phyloP scores from a whole-genome alignment of 2,113 vertebrate species.

The Choloepus hoffmanni region DNA sequence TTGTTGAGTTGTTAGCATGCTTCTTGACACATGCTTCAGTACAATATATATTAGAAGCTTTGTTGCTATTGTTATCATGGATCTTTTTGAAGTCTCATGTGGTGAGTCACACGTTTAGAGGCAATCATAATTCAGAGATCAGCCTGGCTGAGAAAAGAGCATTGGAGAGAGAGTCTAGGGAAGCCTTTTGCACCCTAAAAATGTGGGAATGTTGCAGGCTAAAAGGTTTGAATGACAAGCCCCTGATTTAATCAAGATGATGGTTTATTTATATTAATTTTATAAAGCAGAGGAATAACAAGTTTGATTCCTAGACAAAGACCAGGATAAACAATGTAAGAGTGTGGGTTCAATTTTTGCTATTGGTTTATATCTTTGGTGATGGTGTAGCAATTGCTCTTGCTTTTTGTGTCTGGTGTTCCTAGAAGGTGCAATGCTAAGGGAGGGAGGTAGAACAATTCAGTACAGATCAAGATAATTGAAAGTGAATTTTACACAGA shows the following conservation, averaged over 20 bases:
- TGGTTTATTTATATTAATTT: not conserved
- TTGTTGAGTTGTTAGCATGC: not conserved
- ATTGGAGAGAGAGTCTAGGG: not conserved
- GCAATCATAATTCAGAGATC: not conserved
- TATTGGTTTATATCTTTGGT: not conserved
- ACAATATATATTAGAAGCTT: not conserved
- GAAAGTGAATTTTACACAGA: not conserved
- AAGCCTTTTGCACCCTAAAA: not conserved
- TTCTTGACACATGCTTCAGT: not conserved
- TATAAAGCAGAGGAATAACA: slow-evolving; percentile 14
- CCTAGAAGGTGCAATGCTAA: not conserved
- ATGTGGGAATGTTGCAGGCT: not conserved
- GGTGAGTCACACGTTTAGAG: not conserved
- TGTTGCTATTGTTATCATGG: not conserved
- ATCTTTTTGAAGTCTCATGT: not conserved
- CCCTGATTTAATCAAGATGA: not conserved
- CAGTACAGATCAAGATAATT: not conserved
- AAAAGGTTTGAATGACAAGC: not conserved
- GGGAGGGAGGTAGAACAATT: not conserved
- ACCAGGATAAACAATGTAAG: not conserved
- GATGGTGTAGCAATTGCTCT: not conserved
- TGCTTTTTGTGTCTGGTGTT: not conserved
- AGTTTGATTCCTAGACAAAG: not conserved
- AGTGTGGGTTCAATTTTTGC: not conserved
- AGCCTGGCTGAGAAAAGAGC: not conserved